Conservation (phyloP, 1,140 invertebrate species). For the Drosophila varians region DNA sequence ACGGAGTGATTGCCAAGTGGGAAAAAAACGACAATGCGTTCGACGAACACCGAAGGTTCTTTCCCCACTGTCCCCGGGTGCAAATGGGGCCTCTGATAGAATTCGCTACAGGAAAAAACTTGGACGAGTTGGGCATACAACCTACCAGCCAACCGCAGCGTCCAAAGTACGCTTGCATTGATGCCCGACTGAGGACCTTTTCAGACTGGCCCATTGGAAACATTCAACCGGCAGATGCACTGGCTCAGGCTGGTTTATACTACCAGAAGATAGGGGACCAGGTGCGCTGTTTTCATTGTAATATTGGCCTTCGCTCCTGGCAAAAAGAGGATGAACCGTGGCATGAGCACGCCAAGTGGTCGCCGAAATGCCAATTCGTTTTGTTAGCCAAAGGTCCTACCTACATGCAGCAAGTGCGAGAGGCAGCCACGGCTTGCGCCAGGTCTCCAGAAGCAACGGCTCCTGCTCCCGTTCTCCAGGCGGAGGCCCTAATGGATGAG, state of each 20-base stretch:
- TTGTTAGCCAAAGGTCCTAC: slow-evolving; percentile 90
- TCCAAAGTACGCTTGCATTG: slow-evolving; percentile 86
- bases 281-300: slow-evolving; percentile 96
- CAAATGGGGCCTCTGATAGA: slow-evolving; percentile 76
- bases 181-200: slow-evolving; percentile 88
- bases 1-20: slow-evolving; percentile 90
- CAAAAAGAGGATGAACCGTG: slow-evolving; percentile 93
- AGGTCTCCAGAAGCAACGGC: slow-evolving; percentile 29
- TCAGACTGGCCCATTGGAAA: slow-evolving; percentile 86
- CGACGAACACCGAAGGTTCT: slow-evolving; percentile 89
- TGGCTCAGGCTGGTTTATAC: slow-evolving; percentile 91
- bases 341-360: slow-evolving; percentile 96
- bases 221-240: slow-evolving; percentile 87
- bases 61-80: slow-evolving; percentile 87
- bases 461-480: slow-evolving; percentile 20
- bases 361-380: slow-evolving; percentile 92
- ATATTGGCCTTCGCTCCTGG: slow-evolving; percentile 94
- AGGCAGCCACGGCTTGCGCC: slow-evolving; percentile 18
- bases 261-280: slow-evolving; percentile 87
- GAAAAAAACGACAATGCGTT: slow-evolving; percentile 89
- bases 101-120: slow-evolving; percentile 78
- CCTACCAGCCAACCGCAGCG: slow-evolving; percentile 86
- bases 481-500: slow-evolving; percentile 84
- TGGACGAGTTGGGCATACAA: slow-evolving; percentile 87
- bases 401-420: slow-evolving; percentile 86